Evolutionary conservation across 92 coral and sea anemone genomes (phyloP), one percentile per base, ranked within the genome.

Genomic region (Scolanthus callimorphus): DNA sequence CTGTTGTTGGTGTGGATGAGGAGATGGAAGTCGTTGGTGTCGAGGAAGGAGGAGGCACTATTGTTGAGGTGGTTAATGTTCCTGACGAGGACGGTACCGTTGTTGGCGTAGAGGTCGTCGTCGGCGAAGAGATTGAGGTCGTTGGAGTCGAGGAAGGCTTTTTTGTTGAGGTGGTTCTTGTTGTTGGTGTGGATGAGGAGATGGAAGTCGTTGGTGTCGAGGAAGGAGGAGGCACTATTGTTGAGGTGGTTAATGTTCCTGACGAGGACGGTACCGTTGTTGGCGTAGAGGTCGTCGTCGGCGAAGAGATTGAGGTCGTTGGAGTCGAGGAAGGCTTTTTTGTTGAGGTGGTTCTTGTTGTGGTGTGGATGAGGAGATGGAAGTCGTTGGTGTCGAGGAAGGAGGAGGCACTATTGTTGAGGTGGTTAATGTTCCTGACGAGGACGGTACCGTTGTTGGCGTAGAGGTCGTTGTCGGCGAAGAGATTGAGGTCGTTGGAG

Each of bases 31-130:
- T 46, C 17, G 52, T 46, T 46, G 52, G 52, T 10, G 52, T 46
- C 4, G 52, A 46, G 4, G 17, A 9, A 46, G 19, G 4, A 6
- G 52, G 8, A 9, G 52, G 8, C 8, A 34, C 41, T 46, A 21
- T 9, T 46, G 52, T 46, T 21, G 52, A 46, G 22, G 17, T 21
- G 11, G 8, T 46, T 4, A 21, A 6, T 46, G 65, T 59, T 39
- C 50, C 4, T 59, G 65, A 12, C 0, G 65, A 59, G 27, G 38
- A 49, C 23, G 43, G 8, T 3, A 6, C 17, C 8, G 52, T 46
- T 46, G 54, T 34, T 3, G 73, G 55, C 0, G 61, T 51, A 4
- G 72, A 65, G 17, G 37, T 61, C 10, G 60, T 65, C 24, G 72
- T 49, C 3, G 72, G 55, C 2, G 55, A 29, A 23, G 60, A 49